phyloP scores from a whole-genome alignment of 2,888 invertebrate genomes.

The Dascillus cervinus region DNA sequence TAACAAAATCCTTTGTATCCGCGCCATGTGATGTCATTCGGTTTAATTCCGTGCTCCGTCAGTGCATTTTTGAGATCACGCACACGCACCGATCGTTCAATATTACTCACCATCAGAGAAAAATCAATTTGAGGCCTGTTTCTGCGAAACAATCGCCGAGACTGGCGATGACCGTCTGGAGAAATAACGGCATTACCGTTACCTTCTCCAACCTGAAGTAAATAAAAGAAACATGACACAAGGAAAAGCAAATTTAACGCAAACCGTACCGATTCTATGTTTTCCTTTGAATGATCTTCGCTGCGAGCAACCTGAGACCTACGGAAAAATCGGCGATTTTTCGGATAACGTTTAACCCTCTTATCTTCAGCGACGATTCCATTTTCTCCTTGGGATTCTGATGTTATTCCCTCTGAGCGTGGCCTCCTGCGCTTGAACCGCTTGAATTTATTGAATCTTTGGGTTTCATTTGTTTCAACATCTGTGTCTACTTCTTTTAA shows the following conservation, averaged over 20 bases:
- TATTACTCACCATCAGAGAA: slow-evolving; percentile 60
- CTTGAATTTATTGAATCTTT: slow-evolving; percentile 42
- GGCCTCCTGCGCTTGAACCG: slow-evolving; percentile 25
- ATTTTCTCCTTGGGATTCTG: slow-evolving; percentile 23
- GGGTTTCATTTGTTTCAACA: slow-evolving; percentile 50
- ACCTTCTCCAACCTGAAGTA: no score
- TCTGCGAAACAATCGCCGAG: slow-evolving; percentile 7
- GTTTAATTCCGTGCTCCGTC: slow-evolving; percentile 65
- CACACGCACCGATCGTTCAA: slow-evolving; percentile 61
- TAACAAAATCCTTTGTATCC: slow-evolving; percentile 43
- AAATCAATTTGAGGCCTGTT: slow-evolving; percentile 23
- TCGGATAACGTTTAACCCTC: slow-evolving; percentile 8
- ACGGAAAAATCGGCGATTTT: slow-evolving; percentile 17
- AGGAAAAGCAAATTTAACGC: not conserved
- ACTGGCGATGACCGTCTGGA: no score
- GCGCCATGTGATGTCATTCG: slow-evolving; percentile 66
- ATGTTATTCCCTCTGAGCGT: slow-evolving; percentile 21
- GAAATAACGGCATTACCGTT: no score
- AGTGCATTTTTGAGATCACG: slow-evolving; percentile 69
- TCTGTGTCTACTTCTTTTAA: slow-evolving; percentile 66
- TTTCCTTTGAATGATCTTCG: slow-evolving; percentile 22
- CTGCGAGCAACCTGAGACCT: slow-evolving; percentile 33
- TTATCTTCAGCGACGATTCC: slow-evolving; percentile 11
- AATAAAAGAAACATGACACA: no score
- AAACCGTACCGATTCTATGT: slow-evolving; percentile 22